Percentiles rank a stretch among this genome's conserved stretches.
Evolutionary conservation across 2,888 invertebrate species (phyloP).

Genomic region (Leptinotarsa tumamoca): DNA sequence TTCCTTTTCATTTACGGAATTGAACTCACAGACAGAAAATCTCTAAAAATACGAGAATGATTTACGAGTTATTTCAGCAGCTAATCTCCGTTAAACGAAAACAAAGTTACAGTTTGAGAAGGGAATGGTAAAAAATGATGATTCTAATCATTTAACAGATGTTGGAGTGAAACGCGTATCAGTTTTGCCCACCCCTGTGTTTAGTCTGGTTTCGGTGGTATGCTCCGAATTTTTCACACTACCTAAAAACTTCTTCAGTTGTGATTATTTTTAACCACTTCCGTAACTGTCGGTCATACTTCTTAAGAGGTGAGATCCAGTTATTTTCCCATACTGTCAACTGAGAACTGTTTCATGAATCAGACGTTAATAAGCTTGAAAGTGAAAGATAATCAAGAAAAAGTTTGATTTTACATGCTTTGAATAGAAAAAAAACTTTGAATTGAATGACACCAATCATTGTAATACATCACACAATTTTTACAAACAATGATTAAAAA

Average conservation of each 20-base stretch:
- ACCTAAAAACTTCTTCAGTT: conserved; percentile 22
- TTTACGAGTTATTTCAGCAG: conserved; percentile 22
- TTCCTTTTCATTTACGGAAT: not conserved
- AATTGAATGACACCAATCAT: no score
- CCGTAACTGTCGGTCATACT: conserved; percentile 13
- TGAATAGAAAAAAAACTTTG: no score
- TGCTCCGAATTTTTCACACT: conserved; percentile 36
- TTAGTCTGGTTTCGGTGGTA: conserved; percentile 42
- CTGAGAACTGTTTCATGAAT: not conserved
- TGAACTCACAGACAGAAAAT: conserved; percentile 10
- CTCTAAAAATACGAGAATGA: conserved; percentile 27
- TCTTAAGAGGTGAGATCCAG: not conserved
- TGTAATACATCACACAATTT: no score
- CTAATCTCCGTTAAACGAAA: conserved; percentile 32
- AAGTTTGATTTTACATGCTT: no score
- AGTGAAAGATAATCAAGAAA: no score
- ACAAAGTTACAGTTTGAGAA: conserved; percentile 31
- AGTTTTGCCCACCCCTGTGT: conserved; percentile 42
- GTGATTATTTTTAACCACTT: conserved; percentile 26
- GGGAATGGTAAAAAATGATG: conserved; percentile 41
- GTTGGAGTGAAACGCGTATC: conserved; percentile 41
- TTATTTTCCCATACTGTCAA: not conserved
- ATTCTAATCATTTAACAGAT: conserved; percentile 48
- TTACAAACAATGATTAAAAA: no score
- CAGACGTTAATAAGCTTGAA: no score